Percentiles rank a stretch among this genome's conserved stretches.
Evolutionary conservation across 2,113 vertebrate species (phyloP).

Genomic region (Festucalex cinctus): DNA sequence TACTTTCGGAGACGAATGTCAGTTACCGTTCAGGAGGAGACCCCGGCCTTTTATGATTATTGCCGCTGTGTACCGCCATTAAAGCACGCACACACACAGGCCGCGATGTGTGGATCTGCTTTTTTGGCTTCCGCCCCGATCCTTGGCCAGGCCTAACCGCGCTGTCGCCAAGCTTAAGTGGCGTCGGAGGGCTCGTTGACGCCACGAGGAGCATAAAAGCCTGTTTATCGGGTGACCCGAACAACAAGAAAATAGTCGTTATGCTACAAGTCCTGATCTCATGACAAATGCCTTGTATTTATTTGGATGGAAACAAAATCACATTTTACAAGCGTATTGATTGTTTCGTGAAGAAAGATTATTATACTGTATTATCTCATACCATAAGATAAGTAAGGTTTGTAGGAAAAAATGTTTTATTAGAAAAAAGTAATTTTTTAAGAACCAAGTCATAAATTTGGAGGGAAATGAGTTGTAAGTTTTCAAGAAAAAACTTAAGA

Average conservation of each 20-base stretch:
- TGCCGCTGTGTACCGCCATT: constrained; percentile 70
- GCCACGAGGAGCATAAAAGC: constrained; percentile 29
- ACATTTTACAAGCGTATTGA: too few species aligned
- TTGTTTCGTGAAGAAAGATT: too few species aligned
- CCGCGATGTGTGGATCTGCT: constrained; percentile 53
- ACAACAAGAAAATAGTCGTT: neutral
- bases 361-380: too few species aligned
- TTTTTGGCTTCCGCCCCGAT: constrained; percentile 48
- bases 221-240: constrained; percentile 27
- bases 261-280: neutral
- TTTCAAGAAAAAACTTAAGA: neutral
- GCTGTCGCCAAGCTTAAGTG: constrained; percentile 10
- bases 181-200: constrained; percentile 38
- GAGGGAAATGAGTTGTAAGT: too few species aligned
- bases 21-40: constrained; percentile 70
- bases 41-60: constrained; percentile 77
- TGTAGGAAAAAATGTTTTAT: too few species aligned
- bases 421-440: too few species aligned
- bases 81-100: constrained; percentile 36
- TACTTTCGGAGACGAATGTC: constrained; percentile 65
- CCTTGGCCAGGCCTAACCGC: constrained; percentile 31
- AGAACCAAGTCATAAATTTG: too few species aligned
- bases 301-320: too few species aligned
- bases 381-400: too few species aligned
- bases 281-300: neutral